Conservation (phyloP, 2,888 invertebrate genomes). For the Ectemnius lituratus region DNA sequence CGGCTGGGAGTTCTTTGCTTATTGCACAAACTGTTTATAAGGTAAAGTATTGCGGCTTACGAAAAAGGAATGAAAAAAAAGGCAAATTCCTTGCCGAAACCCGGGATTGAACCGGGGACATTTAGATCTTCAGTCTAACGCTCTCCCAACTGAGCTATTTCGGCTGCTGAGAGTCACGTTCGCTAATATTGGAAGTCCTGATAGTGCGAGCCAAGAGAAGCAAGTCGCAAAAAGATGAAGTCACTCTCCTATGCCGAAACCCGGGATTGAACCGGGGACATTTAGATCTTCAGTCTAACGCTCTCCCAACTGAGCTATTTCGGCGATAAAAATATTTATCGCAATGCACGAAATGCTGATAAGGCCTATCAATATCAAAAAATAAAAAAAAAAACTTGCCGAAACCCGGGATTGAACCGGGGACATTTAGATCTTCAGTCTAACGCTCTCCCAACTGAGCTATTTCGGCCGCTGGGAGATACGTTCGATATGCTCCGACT, state of each 20-base stretch:
- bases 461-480: slow-evolving; percentile 42
- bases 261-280: slow-evolving; percentile 47
- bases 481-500: too few species aligned
- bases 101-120: slow-evolving; percentile 57
- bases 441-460: slow-evolving; percentile 54
- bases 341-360: neutral
- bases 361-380: neutral
- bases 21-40: too few species aligned
- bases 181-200: neutral
- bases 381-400: slow-evolving; percentile 19
- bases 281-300: slow-evolving; percentile 48
- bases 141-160: slow-evolving; percentile 60
- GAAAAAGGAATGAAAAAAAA: neutral
- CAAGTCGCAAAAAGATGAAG: neutral
- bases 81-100: slow-evolving; percentile 31
- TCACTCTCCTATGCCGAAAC: slow-evolving; percentile 26
- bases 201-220: too few species aligned
- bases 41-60: too few species aligned
- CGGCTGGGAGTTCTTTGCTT: neutral
- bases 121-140: slow-evolving; percentile 58
- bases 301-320: slow-evolving; percentile 52
- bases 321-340: slow-evolving; percentile 5
- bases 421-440: slow-evolving; percentile 49
- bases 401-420: slow-evolving; percentile 45
- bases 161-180: slow-evolving; percentile 24